phyloP scores from a whole-genome alignment of 2,888 invertebrate genomes.

The Mantis religiosa region DNA sequence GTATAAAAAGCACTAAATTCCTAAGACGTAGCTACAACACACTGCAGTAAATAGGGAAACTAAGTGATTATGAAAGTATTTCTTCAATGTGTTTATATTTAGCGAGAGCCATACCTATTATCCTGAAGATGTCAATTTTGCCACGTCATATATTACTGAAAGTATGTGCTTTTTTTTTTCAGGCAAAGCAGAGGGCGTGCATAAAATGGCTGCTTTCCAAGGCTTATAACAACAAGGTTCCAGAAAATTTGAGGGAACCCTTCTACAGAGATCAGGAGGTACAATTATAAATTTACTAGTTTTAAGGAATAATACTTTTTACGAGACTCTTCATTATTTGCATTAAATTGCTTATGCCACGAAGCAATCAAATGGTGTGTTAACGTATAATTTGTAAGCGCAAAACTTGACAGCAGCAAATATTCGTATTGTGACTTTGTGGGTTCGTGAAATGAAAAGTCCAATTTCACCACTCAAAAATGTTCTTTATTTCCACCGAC shows the following conservation, averaged over 20 bases:
- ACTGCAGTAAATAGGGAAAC: too few relatives aligned
- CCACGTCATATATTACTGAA: not conserved
- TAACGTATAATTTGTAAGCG: too few relatives aligned
- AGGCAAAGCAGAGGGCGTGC: slow-evolving; percentile 94
- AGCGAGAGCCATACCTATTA: not conserved
- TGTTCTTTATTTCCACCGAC: too few relatives aligned
- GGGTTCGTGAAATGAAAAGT: too few relatives aligned
- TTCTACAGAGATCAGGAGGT: slow-evolving; percentile 95
- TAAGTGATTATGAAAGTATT: not conserved
- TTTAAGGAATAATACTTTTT: not conserved
- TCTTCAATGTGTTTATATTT: not conserved
- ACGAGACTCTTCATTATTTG: too few relatives aligned
- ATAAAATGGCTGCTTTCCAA: slow-evolving; percentile 95
- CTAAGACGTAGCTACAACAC: too few relatives aligned
- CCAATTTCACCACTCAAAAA: too few relatives aligned
- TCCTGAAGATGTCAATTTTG: not conserved
- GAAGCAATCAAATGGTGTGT: too few relatives aligned
- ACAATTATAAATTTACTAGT: slow-evolving; percentile 36
- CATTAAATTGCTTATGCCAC: too few relatives aligned
- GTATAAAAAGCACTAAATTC: too few relatives aligned
- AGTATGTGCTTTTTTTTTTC: slow-evolving; percentile 48
- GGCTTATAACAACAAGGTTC: slow-evolving; percentile 91
- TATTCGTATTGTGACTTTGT: too few relatives aligned
- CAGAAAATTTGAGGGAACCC: slow-evolving; percentile 87
- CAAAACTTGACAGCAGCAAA: too few relatives aligned